Evolutionary conservation across 2,113 vertebrate genomes (phyloP).

Genomic region (Cervus canadensis): DNA sequence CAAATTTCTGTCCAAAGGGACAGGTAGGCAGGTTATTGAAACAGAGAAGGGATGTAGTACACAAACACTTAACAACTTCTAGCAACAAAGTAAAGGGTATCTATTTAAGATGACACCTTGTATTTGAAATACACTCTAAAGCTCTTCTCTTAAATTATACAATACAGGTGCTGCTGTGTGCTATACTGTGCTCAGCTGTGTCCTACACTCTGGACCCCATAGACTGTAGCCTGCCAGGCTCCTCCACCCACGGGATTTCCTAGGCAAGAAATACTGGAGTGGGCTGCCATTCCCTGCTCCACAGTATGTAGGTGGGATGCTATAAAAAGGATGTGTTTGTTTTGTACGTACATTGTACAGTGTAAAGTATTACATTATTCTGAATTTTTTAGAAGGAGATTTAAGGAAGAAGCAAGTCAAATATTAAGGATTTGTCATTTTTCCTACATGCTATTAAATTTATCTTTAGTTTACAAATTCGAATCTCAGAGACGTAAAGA

Average conservation of each 20-base stretch:
- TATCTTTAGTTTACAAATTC: neutral
- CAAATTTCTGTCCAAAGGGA: neutral
- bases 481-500: neutral
- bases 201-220: neutral
- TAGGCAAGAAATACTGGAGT: neutral
- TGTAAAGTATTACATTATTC: neutral
- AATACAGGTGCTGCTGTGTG: neutral
- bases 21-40: neutral
- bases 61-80: neutral
- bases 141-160: conserved; percentile 44
- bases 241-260: neutral
- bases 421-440: neutral
- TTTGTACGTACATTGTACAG: neutral
- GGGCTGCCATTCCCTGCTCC: neutral
- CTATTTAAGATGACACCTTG: conserved; percentile 16
- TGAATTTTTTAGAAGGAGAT: neutral
- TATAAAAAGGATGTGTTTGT: conserved; percentile 32
- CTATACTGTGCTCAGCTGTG: neutral
- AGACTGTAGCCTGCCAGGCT: neutral
- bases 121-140: conserved; percentile 31
- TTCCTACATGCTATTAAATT: neutral
- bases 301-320: neutral
- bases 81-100: conserved; percentile 7
- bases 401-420: neutral
- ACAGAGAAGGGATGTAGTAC: neutral